Evolutionary conservation across 2,797 vertebrate species (phyloP).

Genomic region (Anguilla marmorata): DNA sequence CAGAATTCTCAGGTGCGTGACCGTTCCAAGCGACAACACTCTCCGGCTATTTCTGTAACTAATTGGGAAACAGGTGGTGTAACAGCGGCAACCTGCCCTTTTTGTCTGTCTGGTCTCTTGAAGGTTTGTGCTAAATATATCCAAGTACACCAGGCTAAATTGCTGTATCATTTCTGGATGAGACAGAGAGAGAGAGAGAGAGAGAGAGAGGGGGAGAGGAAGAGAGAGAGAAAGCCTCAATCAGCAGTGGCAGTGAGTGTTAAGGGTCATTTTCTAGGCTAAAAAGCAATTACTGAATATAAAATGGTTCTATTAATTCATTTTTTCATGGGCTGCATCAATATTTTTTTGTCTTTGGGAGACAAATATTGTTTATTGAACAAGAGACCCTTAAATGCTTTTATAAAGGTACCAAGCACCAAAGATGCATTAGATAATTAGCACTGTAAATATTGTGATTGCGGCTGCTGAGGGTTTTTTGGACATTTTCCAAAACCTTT

Average conservation of each 20-base stretch:
- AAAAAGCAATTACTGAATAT: background rate
- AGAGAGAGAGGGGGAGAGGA: conserved; percentile 21
- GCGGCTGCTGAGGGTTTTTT: too few relatives aligned
- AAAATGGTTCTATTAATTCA: too few relatives aligned
- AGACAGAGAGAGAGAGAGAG: conserved; percentile 9
- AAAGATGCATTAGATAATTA: too few relatives aligned
- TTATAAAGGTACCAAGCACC: too few relatives aligned
- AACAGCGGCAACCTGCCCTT: conserved; percentile 47
- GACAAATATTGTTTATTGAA: background rate
- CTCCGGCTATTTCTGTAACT: conserved; percentile 18
- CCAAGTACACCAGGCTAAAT: conserved; percentile 43
- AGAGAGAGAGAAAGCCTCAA: background rate
- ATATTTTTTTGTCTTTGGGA: background rate
- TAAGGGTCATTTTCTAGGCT: background rate
- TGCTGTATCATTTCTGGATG: conserved; percentile 39
- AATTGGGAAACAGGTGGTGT: conserved; percentile 56
- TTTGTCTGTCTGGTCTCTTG: conserved; percentile 53
- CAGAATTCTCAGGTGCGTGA: background rate
- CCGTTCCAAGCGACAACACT: background rate
- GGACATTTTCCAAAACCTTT: too few relatives aligned
- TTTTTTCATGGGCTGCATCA: too few relatives aligned
- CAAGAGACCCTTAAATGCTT: background rate
- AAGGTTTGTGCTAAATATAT: conserved; percentile 62
- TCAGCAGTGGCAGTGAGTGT: background rate
- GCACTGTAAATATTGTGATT: too few relatives aligned